These are phyloP conservation scores for Athrips mouffetella DNA, from an alignment of 2,888 invertebrate genomes.

Conservation along the genomic window DNA sequence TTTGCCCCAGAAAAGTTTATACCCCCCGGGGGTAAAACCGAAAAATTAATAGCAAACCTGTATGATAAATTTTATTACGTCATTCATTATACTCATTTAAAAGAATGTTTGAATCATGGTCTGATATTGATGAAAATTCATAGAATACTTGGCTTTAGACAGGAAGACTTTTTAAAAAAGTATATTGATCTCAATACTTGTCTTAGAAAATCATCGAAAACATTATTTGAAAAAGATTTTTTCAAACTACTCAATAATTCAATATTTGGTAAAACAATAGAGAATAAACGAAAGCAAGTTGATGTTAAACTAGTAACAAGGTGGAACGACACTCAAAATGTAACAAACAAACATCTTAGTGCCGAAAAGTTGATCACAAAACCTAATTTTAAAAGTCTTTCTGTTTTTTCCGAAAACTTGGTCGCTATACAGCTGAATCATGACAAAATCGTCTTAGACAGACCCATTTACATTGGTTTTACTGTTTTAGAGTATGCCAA, in stretches of 20 bases:
- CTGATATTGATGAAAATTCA: slow-evolving; percentile 31
- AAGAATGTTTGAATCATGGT: slow-evolving; percentile 34
- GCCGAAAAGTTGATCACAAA: slow-evolving; percentile 4
- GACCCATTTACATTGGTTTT: slow-evolving; percentile 19
- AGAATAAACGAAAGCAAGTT: neutral
- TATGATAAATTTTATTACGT: slow-evolving; percentile 32
- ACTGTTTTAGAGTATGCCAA: slow-evolving; percentile 9
- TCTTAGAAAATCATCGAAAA: neutral
- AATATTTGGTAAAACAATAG: slow-evolving; percentile 5
- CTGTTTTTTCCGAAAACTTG: slow-evolving; percentile 15
- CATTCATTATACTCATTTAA: slow-evolving; percentile 33
- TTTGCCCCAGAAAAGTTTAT: slow-evolving; percentile 22
- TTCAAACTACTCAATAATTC: slow-evolving; percentile 4
- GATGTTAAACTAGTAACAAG: slow-evolving; percentile 5
- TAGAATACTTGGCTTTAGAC: slow-evolving; percentile 31
- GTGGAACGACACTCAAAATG: slow-evolving; percentile 13
- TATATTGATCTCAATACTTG: slow-evolving; percentile 26
- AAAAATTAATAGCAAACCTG: slow-evolving; percentile 25
- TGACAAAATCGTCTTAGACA: slow-evolving; percentile 13
- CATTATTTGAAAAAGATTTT: slow-evolving; percentile 11
- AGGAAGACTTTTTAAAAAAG: slow-evolving; percentile 33
- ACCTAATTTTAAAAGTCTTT: slow-evolving; percentile 16
- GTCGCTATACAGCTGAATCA: slow-evolving; percentile 15
- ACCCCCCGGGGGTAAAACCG: slow-evolving; percentile 14
- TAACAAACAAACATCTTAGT: slow-evolving; percentile 3